A percentile compares a stretch with the other conserved stretches of the same genome.
Evolutionary conservation across 2,113 vertebrate genomes (phyloP).

Genomic region (Petrocephalus microphthalmus): DNA sequence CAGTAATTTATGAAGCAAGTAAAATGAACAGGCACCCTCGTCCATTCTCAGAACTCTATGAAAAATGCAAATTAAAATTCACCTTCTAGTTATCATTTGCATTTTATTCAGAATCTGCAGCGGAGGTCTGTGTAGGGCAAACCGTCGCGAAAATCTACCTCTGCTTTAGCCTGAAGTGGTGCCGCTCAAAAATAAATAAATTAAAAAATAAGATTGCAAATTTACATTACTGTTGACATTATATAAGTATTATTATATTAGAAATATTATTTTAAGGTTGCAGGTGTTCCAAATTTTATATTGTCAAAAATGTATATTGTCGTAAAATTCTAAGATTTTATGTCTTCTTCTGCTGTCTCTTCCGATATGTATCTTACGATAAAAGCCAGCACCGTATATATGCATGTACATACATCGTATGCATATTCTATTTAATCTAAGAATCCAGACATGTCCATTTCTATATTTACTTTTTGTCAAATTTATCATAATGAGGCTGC

Average conservation of each 20-base stretch:
- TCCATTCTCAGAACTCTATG: slow-evolving; percentile 13
- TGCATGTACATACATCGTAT: background rate
- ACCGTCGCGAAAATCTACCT: background rate
- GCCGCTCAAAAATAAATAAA: background rate
- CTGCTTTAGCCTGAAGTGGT: background rate
- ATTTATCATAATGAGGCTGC: background rate
- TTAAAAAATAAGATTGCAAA: background rate
- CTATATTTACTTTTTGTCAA: background rate
- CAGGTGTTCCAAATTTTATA: background rate
- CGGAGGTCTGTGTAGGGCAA: background rate
- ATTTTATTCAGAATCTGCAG: slow-evolving; percentile 13
- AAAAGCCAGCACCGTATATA: background rate
- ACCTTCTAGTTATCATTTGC: slow-evolving; percentile 25
- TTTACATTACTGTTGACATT: slow-evolving; percentile 2
- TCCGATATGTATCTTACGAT: background rate
- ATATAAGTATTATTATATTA: too few relatives aligned
- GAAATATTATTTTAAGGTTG: background rate
- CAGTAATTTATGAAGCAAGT: slow-evolving; percentile 12
- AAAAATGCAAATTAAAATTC: slow-evolving; percentile 25
- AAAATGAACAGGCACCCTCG: slow-evolving; percentile 1
- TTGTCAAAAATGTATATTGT: background rate
- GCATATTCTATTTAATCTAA: background rate
- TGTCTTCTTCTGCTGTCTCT: background rate
- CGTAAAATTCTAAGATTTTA: background rate
- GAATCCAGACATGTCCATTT: background rate